Conservation (phyloP, 1,140 invertebrate species). For the Drosophila nikananu region DNA sequence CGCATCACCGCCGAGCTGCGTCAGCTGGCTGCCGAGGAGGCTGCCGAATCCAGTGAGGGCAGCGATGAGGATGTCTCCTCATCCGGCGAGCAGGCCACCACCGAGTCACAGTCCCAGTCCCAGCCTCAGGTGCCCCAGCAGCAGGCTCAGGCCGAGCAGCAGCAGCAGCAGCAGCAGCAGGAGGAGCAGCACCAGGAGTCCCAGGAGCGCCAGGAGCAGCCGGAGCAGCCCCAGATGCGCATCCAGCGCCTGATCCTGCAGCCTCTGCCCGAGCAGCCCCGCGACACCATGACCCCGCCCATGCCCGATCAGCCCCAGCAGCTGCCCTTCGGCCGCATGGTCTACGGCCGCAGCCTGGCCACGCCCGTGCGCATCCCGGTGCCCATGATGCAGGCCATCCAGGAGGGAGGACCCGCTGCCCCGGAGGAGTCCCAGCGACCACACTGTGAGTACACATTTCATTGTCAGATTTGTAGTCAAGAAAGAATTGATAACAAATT, state of each 20-base stretch:
- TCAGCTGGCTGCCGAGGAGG: conserved; percentile 82
- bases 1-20: conserved; percentile 85
- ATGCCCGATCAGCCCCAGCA: conserved; percentile 80
- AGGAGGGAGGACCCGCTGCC: conserved; percentile 67
- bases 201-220: conserved; percentile 72
- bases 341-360: conserved; percentile 85
- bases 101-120: conserved; percentile 25
- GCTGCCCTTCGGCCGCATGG: conserved; percentile 85
- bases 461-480: not conserved
- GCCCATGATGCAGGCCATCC: conserved; percentile 86
- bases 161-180: conserved; percentile 24
- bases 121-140: conserved; percentile 20
- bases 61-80: conserved; percentile 75
- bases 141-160: conserved; percentile 40
- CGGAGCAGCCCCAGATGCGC: conserved; percentile 66
- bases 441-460: conserved; percentile 86
- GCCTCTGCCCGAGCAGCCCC: conserved; percentile 84
- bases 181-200: conserved; percentile 48
- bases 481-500: not conserved
- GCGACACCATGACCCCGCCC: conserved; percentile 82
- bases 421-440: conserved; percentile 86
- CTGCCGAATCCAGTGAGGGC: conserved; percentile 76
- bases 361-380: conserved; percentile 86
- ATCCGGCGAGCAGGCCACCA: conserved; percentile 49
- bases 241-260: conserved; percentile 80